Evolutionary conservation across 2,113 vertebrate genomes (phyloP), one percentile per base, ranked within the genome.

Genomic region (Elachura formosa): DNA sequence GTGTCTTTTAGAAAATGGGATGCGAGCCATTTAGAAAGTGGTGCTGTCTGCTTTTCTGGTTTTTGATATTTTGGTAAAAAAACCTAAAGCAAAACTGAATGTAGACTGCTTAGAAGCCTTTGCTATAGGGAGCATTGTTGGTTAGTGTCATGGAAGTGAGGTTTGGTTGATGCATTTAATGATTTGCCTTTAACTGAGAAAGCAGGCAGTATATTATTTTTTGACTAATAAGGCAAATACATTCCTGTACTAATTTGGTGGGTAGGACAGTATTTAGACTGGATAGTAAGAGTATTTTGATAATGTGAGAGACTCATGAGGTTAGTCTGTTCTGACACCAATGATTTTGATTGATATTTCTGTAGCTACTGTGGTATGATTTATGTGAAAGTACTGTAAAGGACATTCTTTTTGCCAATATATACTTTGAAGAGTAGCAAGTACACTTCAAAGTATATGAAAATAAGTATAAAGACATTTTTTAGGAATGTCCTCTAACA

Each of bases 1-100:
- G 41, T 48, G 49, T 36, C 22, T 51, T 48, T 49, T 48, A 36
- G 45, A 43, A 79, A 76, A 52, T 33, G 34, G 21, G 9, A 16
- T 61, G 40, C 20, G 43, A 68, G 36, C 29, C 49, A 16, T 38
- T 55, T 46, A 46, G 31, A 36, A 87, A 84, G 52, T 13, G 14
- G 5, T n/a, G 1, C 24, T 83, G 41, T 19, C 46, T 62, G 5
- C 1, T 2, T 28, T 66, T 66, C 28, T 2, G 0, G 0, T 34
- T 87, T 43, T 52, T 84, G 58, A 9, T 71, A 13, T 40, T 72
- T 25, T 16, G 31, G 14, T 13, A 34, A 40, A 80, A 61, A 68
- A 78, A 64, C 28, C 0, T 2, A 59, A 90, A 77, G 16, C n/a
- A 28, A 84, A 69, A 33, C 1, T 9, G n/a, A 59, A 54, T 10